Base-by-base conservation (phyloP, 2,797 vertebrate genomes). In the Alosa sapidissima region DNA sequence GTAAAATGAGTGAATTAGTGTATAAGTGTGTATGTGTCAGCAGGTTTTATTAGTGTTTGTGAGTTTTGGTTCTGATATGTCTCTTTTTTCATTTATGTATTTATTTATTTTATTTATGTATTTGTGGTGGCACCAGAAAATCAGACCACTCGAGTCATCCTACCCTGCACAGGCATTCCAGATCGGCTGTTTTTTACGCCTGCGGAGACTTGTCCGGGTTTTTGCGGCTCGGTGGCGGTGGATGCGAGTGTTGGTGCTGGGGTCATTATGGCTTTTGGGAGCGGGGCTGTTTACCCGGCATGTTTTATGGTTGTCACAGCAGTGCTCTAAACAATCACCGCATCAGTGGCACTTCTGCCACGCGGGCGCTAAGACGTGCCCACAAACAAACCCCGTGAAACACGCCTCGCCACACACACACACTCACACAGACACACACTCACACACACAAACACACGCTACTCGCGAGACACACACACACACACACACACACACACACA, bases 291-390 rank as follows among this genome's bases (percentile, higher is more conserved):
- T 90, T 78, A 88, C 88, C 87, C 86, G 88, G 51, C 87, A 88
- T 89, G 90, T 90, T 86, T 83, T 85, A 87, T 84, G 82, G 75
- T 55, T 55, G 85, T 85, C 85, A 62, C 89, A 87, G 82, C 58
- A 60, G 84, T 81, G 81, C 88, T 90, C 87, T 85, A 89, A 89
- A 87, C 88, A 87, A 83, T 90, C 86, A 83, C 82, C 87, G 45
- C 68, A 87, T 82, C 82, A 81, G 81, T 81, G 86, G 48, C 28
- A 83, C 83, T 89, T 89, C 87, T 13, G 5, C 82, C 88, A 86
- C 33, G 14, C 81, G 81, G 83, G 81, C 68, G 87, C 82, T 86
- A 89, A 91, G 86, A 87, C 81, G 45, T 84, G 6, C 78, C 83
- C 41, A 8, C 68, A 82, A 86, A 83, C 75, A 72, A 78, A 65